These are phyloP conservation scores for Chironomus tentans DNA, from an alignment of 2,888 invertebrate species.

Conservation along the genomic window DNA sequence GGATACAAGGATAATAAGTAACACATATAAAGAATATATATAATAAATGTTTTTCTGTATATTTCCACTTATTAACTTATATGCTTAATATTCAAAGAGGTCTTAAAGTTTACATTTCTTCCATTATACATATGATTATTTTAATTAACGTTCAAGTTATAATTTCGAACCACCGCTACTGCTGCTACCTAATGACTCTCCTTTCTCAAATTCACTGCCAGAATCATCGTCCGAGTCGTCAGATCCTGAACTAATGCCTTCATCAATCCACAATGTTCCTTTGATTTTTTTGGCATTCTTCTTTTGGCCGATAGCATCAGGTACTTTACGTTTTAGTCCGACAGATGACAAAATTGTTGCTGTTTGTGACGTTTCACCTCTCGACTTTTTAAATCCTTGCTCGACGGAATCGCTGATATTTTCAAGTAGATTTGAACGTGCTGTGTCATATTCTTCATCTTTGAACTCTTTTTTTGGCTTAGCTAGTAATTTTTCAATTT, in stretches of 20 bases:
- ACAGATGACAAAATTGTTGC: slow-evolving; percentile 34
- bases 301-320: slow-evolving; percentile 32
- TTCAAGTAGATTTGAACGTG: slow-evolving; percentile 65
- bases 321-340: slow-evolving; percentile 41
- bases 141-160: not conserved
- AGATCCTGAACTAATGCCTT: slow-evolving; percentile 14
- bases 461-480: slow-evolving; percentile 79
- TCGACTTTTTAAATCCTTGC: slow-evolving; percentile 63
- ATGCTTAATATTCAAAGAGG: not conserved
- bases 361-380: not conserved
- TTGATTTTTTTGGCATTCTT: slow-evolving; percentile 31
- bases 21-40: too few species aligned
- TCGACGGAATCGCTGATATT: slow-evolving; percentile 76
- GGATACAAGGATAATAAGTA: too few species aligned
- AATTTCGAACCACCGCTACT: not conserved
- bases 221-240: not conserved
- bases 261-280: slow-evolving; percentile 17
- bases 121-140: too few species aligned
- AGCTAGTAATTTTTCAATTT: slow-evolving; percentile 65
- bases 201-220: not conserved
- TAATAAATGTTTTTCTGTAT: not conserved
- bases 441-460: slow-evolving; percentile 69
- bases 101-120: not conserved
- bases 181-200: slow-evolving; percentile 7
- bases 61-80: not conserved